Evolutionary conservation across 2,113 vertebrate genomes (phyloP).

Genomic region (Nettapus auritus): DNA sequence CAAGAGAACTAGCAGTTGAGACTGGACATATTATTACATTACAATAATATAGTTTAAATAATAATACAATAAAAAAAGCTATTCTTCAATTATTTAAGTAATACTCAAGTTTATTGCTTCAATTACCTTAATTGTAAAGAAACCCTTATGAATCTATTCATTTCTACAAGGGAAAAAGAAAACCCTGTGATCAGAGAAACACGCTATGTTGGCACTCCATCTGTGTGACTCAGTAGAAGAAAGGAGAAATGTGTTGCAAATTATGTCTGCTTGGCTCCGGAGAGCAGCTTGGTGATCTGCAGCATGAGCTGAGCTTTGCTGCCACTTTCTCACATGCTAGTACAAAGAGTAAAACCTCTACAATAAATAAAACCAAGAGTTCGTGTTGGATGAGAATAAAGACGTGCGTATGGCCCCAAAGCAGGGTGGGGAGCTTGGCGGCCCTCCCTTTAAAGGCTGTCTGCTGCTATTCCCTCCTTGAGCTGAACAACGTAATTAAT

Average conservation of each 20-base stretch:
- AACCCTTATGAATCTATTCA: neutral
- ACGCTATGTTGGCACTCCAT: neutral
- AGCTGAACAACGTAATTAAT: constrained; percentile 3
- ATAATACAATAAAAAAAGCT: neutral
- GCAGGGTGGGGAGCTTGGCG: neutral
- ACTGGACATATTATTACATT: neutral
- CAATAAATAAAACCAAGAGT: constrained; percentile 46
- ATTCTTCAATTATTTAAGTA: neutral
- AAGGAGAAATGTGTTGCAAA: constrained; percentile 45
- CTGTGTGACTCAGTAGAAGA: constrained; percentile 31
- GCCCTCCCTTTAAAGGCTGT: neutral
- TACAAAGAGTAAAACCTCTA: constrained; percentile 41
- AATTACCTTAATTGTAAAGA: constrained; percentile 5
- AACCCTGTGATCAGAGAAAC: constrained; percentile 5
- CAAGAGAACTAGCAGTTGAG: neutral
- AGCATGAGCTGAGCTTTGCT: constrained; percentile 17
- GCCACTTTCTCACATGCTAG: constrained; percentile 47
- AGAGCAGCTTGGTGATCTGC: constrained; percentile 37
- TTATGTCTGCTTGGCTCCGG: constrained; percentile 23
- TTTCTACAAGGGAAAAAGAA: neutral
- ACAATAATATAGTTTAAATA: neutral
- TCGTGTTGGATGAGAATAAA: constrained; percentile 29
- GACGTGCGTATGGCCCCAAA: neutral
- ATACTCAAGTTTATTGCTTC: neutral
- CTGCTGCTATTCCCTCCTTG: neutral